Evolutionary conservation across 2,113 vertebrate species (phyloP).

Genomic region (Pollachius pollachius): DNA sequence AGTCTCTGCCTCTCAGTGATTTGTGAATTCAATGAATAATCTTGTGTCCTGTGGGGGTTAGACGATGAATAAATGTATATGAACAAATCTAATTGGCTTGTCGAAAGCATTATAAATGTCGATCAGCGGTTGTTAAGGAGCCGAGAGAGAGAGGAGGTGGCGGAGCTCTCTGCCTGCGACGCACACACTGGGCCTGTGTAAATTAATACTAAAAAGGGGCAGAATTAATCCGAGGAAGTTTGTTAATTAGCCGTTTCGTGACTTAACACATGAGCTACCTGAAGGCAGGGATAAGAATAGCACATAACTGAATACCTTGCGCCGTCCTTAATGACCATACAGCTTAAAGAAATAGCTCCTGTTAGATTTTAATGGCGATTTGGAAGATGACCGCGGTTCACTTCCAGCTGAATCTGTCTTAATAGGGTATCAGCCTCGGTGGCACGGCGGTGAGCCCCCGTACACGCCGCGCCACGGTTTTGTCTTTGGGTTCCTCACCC

Average conservation of each 20-base stretch:
- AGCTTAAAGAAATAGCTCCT: conserved; percentile 60
- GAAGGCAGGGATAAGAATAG: conserved; percentile 71
- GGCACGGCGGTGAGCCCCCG: conserved; percentile 24
- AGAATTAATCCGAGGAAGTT: conserved; percentile 57
- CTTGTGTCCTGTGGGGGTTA: conserved; percentile 23
- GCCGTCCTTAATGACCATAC: conserved; percentile 50
- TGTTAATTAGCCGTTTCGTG: conserved; percentile 69
- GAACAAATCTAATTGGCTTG: conserved; percentile 31
- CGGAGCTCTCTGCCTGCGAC: conserved; percentile 24
- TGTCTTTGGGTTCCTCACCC: background rate
- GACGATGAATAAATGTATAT: conserved; percentile 43
- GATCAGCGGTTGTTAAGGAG: conserved; percentile 29
- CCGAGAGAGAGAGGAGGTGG: conserved; percentile 9
- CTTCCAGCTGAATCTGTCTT: conserved; percentile 40
- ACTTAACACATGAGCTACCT: conserved; percentile 68
- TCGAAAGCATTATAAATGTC: conserved; percentile 35
- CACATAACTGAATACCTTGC: conserved; percentile 55
- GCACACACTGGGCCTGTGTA: conserved; percentile 33
- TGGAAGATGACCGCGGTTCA: conserved; percentile 58
- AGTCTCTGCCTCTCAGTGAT: background rate
- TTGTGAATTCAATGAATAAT: background rate
- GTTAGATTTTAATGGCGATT: conserved; percentile 60
- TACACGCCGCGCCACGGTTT: background rate
- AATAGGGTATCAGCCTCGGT: conserved; percentile 16
- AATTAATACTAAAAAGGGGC: conserved; percentile 53